Percentiles rank a stretch among this genome's conserved stretches.
Conservation (phyloP, 1,140 invertebrate genomes). For the Sarcophaga bullata region DNA sequence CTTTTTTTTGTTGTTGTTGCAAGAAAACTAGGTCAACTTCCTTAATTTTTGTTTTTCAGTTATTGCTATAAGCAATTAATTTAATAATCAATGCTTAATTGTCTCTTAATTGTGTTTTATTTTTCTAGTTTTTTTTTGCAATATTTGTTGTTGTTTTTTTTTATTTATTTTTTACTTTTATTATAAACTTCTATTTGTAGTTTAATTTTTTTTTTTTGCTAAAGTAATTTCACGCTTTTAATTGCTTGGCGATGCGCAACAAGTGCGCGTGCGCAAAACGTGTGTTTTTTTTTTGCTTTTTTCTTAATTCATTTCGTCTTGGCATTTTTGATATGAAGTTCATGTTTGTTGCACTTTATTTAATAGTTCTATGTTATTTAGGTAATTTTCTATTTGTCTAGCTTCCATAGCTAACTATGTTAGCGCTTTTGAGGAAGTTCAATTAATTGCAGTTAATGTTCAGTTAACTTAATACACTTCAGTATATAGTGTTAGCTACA, state of each 20-base stretch:
- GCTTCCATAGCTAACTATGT: background rate
- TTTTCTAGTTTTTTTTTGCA: background rate
- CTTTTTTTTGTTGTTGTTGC: background rate
- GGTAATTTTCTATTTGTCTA: constrained; percentile 22
- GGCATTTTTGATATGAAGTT: constrained; percentile 6
- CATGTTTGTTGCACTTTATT: constrained; percentile 40
- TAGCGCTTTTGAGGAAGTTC: constrained; percentile 33
- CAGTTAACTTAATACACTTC: constrained; percentile 34
- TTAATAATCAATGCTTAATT: constrained; percentile 33
- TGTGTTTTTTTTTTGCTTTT: constrained; percentile 27
- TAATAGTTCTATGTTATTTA: constrained; percentile 33
- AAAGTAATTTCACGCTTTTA: constrained; percentile 62
- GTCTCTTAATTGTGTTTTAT: constrained; percentile 14
- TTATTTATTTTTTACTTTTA: background rate
- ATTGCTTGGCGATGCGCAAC: constrained; percentile 58
- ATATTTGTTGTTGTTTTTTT: background rate
- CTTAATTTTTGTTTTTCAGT: background rate
- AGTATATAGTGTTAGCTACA: background rate
- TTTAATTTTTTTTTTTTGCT: background rate
- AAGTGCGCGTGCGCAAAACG: constrained; percentile 49
- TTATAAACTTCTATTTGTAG: background rate
- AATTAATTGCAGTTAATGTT: constrained; percentile 39
- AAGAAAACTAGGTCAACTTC: constrained; percentile 26
- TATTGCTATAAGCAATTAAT: background rate
- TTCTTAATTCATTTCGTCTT: background rate